phyloP scores from a whole-genome alignment of 2,113 vertebrate genomes.

The Campylorhamphus procurvoides region DNA sequence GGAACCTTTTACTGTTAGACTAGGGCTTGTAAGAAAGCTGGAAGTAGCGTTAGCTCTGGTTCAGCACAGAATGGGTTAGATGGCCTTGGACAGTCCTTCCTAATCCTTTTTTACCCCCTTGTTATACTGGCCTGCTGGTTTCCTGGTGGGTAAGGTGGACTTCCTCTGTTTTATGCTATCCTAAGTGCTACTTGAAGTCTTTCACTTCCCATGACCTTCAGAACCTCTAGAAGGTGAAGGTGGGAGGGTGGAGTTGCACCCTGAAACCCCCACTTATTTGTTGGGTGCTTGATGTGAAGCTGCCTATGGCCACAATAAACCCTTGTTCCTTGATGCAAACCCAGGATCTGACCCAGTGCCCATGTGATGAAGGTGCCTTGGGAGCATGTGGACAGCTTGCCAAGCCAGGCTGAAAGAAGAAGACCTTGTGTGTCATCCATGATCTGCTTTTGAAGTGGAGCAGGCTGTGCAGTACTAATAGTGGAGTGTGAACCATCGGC shows the following conservation, averaged over 20 bases:
- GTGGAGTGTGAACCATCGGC: background rate
- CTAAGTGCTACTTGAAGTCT: background rate
- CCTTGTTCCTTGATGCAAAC: background rate
- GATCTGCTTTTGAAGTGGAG: background rate
- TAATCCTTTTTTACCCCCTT: fast-evolving
- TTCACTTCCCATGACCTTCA: background rate
- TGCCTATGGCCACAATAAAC: background rate
- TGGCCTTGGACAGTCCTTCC: background rate
- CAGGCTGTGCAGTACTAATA: background rate
- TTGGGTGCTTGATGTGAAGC: background rate
- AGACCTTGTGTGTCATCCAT: background rate
- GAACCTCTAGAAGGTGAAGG: background rate
- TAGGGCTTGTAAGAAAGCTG: background rate
- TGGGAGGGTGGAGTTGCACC: background rate
- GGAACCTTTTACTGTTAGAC: background rate
- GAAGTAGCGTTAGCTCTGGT: background rate
- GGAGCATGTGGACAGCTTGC: background rate
- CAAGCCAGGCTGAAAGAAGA: background rate
- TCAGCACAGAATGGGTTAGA: background rate
- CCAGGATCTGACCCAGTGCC: background rate
- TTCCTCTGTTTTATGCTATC: background rate
- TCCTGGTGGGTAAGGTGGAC: background rate
- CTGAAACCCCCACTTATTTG: background rate
- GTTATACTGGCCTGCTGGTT: background rate
- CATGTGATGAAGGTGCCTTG: background rate